Conservation (phyloP, 2,797 vertebrate genomes). For the Cryptoprocta ferox region DNA sequence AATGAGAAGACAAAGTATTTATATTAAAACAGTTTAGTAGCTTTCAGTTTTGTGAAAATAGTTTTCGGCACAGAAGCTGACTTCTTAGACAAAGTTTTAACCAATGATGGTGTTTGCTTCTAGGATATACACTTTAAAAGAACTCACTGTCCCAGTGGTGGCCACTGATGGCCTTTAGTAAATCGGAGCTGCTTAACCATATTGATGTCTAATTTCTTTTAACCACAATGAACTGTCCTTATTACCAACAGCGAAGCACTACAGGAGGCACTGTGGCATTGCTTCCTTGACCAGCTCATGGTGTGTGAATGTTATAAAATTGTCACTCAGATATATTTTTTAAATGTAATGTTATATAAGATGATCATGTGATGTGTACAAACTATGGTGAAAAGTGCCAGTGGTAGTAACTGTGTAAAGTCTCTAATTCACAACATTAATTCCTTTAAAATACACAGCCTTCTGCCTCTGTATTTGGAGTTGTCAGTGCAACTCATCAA, state of each 20-base stretch:
- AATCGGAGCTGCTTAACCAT: slow-evolving; percentile 92
- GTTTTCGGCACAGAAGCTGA: slow-evolving; percentile 90
- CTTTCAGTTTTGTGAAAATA: slow-evolving; percentile 91
- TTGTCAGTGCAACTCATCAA: slow-evolving; percentile 89
- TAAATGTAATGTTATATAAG: slow-evolving; percentile 92
- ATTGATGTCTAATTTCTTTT: slow-evolving; percentile 85
- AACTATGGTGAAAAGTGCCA: slow-evolving; percentile 98
- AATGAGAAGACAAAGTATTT: slow-evolving; percentile 89
- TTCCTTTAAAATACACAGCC: slow-evolving; percentile 90
- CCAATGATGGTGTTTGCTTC: slow-evolving; percentile 91
- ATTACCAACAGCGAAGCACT: slow-evolving; percentile 93
- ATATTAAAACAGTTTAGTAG: slow-evolving; percentile 92
- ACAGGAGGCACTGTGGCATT: slow-evolving; percentile 88
- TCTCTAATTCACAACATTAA: slow-evolving; percentile 91
- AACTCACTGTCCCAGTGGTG: slow-evolving; percentile 87
- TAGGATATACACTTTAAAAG: slow-evolving; percentile 88
- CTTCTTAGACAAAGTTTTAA: slow-evolving; percentile 91
- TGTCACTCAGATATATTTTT: slow-evolving; percentile 91
- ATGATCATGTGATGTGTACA: slow-evolving; percentile 98
- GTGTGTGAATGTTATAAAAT: slow-evolving; percentile 89
- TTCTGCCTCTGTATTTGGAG: slow-evolving; percentile 90
- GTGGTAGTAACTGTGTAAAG: slow-evolving; percentile 98
- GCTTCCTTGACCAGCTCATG: slow-evolving; percentile 88
- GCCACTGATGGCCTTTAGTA: slow-evolving; percentile 89
- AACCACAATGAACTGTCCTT: slow-evolving; percentile 85